phyloP scores from a whole-genome alignment of 2,797 vertebrate genomes.

The Sparidentex hasta region DNA sequence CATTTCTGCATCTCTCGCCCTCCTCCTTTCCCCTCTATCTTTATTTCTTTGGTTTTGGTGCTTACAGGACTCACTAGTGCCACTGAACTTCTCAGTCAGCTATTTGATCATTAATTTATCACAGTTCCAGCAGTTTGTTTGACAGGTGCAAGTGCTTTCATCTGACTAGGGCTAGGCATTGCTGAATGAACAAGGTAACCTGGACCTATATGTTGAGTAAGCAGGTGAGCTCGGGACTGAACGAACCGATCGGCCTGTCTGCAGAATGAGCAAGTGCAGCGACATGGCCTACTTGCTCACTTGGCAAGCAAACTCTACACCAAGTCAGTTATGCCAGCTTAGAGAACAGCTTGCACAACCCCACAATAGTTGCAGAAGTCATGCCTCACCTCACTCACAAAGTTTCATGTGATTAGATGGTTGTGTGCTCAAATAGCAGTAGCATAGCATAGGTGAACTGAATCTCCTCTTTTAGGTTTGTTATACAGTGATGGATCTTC shows the following conservation, averaged over 20 bases:
- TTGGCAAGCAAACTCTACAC: background rate
- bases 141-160: constrained; percentile 95
- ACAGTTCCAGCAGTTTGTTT: constrained; percentile 97
- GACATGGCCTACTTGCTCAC: constrained; percentile 9
- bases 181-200: constrained; percentile 68
- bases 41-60: constrained; percentile 83
- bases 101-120: constrained; percentile 99
- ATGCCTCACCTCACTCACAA: too few species aligned
- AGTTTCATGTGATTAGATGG: too few species aligned
- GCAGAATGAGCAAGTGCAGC: background rate
- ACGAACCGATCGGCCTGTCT: background rate
- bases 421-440: too few species aligned
- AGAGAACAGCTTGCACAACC: too few species aligned
- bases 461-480: too few species aligned
- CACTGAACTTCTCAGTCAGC: constrained; percentile 89
- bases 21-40: constrained; percentile 17
- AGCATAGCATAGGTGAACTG: too few species aligned
- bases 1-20: background rate
- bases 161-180: constrained; percentile 89
- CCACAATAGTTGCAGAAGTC: too few species aligned
- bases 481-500: too few species aligned
- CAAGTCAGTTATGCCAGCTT: background rate
- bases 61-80: constrained; percentile 88
- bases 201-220: constrained; percentile 33
- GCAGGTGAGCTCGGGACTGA: constrained; percentile 56